These are phyloP conservation scores for Crocallis elinguaria DNA, from an alignment of 2,888 invertebrate genomes.

Conservation along the genomic window DNA sequence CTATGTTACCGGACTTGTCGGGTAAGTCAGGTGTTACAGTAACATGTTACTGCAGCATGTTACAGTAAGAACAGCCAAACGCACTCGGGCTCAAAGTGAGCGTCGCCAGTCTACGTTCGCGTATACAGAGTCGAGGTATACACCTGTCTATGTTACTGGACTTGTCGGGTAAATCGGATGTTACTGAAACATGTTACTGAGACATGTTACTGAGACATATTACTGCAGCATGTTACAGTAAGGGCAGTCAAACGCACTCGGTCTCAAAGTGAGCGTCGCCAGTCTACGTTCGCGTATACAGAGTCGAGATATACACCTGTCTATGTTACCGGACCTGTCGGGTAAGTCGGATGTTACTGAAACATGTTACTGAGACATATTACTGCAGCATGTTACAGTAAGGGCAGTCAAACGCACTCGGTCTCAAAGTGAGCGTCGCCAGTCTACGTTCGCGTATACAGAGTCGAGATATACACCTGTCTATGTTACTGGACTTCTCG, in stretches of 20 bases:
- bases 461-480: too few species aligned
- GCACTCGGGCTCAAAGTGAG: too few species aligned
- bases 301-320: constrained; percentile 88
- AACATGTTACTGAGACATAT: too few species aligned
- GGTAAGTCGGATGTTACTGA: constrained; percentile 58
- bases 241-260: constrained; percentile 88
- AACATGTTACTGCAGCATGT: neutral
- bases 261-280: constrained; percentile 85
- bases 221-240: constrained; percentile 74
- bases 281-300: constrained; percentile 86
- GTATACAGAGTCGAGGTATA: too few species aligned
- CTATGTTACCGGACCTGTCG: constrained; percentile 93
- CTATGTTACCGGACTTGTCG: constrained; percentile 93
- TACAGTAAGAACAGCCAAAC: neutral
- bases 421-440: too few species aligned
- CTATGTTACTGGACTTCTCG: too few species aligned
- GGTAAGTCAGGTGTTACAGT: constrained; percentile 57
- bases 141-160: too few species aligned
- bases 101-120: too few species aligned
- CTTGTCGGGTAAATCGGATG: too few species aligned
- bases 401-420: neutral
- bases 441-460: too few species aligned
- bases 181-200: too few species aligned
- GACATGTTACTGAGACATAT: neutral
- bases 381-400: neutral